Percentiles rank a stretch among this genome's conserved stretches.
These are phyloP conservation scores for Nothoprocta pentlandii DNA, from an alignment of 2,113 vertebrate species.

Conservation along the genomic window DNA sequence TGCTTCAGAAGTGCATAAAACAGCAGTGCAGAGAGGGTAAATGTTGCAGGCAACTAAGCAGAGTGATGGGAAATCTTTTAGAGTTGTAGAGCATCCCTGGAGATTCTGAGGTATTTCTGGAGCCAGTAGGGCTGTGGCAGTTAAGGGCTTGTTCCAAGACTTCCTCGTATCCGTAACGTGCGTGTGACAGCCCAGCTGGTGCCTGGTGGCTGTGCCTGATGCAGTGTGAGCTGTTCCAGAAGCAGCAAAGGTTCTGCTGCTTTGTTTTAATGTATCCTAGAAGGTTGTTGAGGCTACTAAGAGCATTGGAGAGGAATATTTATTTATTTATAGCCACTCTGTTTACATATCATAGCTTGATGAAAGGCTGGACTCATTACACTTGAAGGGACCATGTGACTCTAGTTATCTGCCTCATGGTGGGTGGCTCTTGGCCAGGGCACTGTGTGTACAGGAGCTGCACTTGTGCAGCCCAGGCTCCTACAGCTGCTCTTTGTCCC, in stretches of 20 bases:
- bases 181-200: not conserved
- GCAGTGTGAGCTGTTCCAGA: not conserved
- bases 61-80: not conserved
- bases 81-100: not conserved
- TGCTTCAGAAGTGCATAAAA: not conserved
- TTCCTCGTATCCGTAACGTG: not conserved
- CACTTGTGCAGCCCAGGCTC: not conserved
- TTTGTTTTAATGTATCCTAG: conserved; percentile 18
- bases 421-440: conserved; percentile 39
- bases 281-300: conserved; percentile 27
- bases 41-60: not conserved
- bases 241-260: not conserved
- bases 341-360: conserved; percentile 42
- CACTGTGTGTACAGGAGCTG: not conserved
- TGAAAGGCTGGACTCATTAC: conserved; percentile 38
- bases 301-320: conserved; percentile 37
- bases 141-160: not conserved
- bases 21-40: not conserved
- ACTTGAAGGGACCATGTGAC: conserved; percentile 1
- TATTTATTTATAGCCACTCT: conserved; percentile 56
- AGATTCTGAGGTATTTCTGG: conserved; percentile 9
- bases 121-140: not conserved
- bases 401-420: not conserved
- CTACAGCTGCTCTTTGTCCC: conserved; percentile 9
- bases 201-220: not conserved